Conservation (phyloP, 2,797 vertebrate genomes). For the Pachyuromys duprasi region DNA sequence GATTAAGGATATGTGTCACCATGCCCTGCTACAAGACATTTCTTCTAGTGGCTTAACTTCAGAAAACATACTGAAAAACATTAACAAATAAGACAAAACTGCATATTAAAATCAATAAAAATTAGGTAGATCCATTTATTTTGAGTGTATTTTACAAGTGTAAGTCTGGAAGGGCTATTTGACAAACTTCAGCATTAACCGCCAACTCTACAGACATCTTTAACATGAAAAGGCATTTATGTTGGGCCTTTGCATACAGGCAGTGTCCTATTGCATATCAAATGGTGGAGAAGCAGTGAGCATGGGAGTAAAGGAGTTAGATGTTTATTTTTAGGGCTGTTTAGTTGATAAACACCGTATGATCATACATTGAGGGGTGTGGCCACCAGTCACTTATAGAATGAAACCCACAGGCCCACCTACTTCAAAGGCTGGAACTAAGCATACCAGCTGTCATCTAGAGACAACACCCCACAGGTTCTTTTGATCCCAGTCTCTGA, state of each 20-base stretch:
- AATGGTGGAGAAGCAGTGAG: slow-evolving; percentile 81
- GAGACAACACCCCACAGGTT: slow-evolving; percentile 12
- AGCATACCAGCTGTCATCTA: slow-evolving; percentile 1
- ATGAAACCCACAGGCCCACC: slow-evolving; percentile 76
- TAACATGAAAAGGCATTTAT: slow-evolving; percentile 83
- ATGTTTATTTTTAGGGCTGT: slow-evolving; percentile 75
- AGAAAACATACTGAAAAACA: slow-evolving; percentile 68
- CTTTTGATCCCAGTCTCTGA: background rate
- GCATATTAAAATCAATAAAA: slow-evolving; percentile 85
- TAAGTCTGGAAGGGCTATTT: slow-evolving; percentile 85
- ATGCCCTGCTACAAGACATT: background rate
- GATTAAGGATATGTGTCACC: too few species aligned
- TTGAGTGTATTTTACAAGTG: slow-evolving; percentile 86
- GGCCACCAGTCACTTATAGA: slow-evolving; percentile 74
- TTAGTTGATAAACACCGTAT: slow-evolving; percentile 76
- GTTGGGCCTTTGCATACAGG: slow-evolving; percentile 83
- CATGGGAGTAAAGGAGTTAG: slow-evolving; percentile 71
- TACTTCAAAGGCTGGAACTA: slow-evolving; percentile 43
- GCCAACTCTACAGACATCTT: slow-evolving; percentile 83
- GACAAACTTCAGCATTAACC: slow-evolving; percentile 86
- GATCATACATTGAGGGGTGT: slow-evolving; percentile 82
- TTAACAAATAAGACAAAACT: slow-evolving; percentile 85
- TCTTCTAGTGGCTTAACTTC: slow-evolving; percentile 7
- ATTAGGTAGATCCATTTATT: slow-evolving; percentile 89
- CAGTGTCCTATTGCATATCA: slow-evolving; percentile 82